Conservation (phyloP, 2,888 invertebrate species). For the Cephus runcator region DNA sequence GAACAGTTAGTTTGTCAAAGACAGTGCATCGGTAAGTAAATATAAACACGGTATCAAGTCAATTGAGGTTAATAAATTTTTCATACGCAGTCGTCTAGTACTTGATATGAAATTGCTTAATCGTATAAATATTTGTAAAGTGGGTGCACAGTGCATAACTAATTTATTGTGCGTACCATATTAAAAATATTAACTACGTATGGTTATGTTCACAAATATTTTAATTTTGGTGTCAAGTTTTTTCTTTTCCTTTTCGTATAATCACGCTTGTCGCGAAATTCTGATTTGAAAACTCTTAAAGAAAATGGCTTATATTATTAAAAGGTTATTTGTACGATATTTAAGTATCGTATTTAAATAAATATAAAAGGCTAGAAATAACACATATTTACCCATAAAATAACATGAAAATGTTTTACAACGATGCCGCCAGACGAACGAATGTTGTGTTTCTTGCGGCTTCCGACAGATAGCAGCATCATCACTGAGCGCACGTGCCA, state of each 20-base stretch:
- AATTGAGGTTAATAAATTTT: too few species aligned
- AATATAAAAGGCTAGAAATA: conserved; percentile 8
- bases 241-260: neutral
- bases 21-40: too few species aligned
- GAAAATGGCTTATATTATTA: neutral
- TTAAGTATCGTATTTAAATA: neutral
- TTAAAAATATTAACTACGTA: too few species aligned
- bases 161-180: too few species aligned
- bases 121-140: too few species aligned
- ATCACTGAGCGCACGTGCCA: conserved; percentile 37
- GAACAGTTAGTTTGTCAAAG: too few species aligned
- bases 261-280: neutral
- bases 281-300: neutral
- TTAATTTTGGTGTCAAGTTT: neutral
- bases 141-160: too few species aligned
- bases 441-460: neutral
- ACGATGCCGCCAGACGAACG: neutral
- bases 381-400: neutral
- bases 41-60: too few species aligned
- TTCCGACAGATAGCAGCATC: conserved; percentile 46
- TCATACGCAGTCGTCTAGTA: too few species aligned
- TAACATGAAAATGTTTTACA: neutral
- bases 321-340: neutral
- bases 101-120: too few species aligned
- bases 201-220: too few species aligned